Conservation (phyloP, 2,797 vertebrate species). For the Nyctalus aviator region DNA sequence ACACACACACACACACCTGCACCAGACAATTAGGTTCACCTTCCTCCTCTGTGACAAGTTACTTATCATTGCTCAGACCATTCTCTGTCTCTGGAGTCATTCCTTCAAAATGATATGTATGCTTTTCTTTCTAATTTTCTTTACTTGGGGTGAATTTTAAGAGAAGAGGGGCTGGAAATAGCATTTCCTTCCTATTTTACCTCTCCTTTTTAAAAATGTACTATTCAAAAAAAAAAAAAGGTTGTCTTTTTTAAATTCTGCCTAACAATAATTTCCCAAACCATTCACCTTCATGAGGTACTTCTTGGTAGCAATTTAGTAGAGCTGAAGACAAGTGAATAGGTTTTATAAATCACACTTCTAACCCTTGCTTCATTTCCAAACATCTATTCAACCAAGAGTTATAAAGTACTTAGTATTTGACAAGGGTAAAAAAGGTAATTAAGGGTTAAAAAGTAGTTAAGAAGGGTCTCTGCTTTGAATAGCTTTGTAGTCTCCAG, state of each 20-base stretch:
- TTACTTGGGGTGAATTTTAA: neutral
- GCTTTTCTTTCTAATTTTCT: neutral
- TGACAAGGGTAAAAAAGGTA: neutral
- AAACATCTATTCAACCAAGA: neutral
- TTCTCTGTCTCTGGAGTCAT: neutral
- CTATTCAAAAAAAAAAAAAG: neutral
- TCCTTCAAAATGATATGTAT: neutral
- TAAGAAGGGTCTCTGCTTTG: neutral
- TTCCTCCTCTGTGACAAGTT: neutral
- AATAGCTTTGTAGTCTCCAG: neutral
- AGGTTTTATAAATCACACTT: neutral
- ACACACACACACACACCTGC: neutral
- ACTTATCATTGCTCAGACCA: neutral
- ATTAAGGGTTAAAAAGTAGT: neutral
- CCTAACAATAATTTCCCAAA: neutral
- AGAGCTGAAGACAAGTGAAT: neutral
- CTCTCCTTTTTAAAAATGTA: neutral
- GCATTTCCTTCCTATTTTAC: neutral
- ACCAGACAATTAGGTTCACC: neutral
- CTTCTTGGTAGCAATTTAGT: neutral
- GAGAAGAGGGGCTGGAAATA: neutral
- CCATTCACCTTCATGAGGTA: neutral
- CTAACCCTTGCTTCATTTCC: neutral
- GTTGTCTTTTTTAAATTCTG: conserved; percentile 17
- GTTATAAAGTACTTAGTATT: neutral